Conservation (phyloP, 2,113 vertebrate species). For the Calypte anna region DNA sequence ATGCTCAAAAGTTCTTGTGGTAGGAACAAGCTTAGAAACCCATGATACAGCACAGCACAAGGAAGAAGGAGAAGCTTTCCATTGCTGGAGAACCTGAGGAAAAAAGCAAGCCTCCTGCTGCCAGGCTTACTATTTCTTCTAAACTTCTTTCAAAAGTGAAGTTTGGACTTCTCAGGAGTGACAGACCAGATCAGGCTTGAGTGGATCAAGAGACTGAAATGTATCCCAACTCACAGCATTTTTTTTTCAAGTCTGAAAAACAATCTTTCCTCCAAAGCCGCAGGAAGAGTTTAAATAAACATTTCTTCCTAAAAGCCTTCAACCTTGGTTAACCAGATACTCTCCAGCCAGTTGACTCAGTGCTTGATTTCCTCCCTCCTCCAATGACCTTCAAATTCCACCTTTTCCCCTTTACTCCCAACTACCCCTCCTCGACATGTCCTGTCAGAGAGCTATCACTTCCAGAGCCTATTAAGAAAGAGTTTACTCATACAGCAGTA, state of each 20-base stretch:
- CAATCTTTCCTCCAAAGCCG: conserved; percentile 40
- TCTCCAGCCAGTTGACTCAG: conserved; percentile 53
- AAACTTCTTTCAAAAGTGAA: neutral
- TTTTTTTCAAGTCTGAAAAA: neutral
- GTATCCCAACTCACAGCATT: conserved; percentile 19
- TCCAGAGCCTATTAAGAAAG: neutral
- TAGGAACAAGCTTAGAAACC: neutral
- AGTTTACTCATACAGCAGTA: neutral
- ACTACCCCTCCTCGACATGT: neutral
- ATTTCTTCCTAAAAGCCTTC: conserved; percentile 57
- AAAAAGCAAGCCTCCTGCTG: neutral
- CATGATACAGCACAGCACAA: neutral
- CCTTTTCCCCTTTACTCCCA: neutral
- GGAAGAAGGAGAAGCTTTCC: neutral
- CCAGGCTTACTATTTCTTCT: neutral
- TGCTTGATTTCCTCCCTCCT: conserved; percentile 36
- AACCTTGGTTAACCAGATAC: conserved; percentile 59
- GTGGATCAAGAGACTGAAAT: conserved; percentile 49
- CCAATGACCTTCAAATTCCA: neutral
- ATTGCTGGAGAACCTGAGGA: neutral
- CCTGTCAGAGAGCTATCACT: neutral
- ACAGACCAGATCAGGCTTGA: neutral
- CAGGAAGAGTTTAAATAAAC: conserved; percentile 67
- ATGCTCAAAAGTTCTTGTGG: neutral
- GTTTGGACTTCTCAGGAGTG: neutral